These are phyloP conservation scores for Tenthredo scrophulariae DNA, from an alignment of 2,888 invertebrate species.

Conservation along the genomic window DNA sequence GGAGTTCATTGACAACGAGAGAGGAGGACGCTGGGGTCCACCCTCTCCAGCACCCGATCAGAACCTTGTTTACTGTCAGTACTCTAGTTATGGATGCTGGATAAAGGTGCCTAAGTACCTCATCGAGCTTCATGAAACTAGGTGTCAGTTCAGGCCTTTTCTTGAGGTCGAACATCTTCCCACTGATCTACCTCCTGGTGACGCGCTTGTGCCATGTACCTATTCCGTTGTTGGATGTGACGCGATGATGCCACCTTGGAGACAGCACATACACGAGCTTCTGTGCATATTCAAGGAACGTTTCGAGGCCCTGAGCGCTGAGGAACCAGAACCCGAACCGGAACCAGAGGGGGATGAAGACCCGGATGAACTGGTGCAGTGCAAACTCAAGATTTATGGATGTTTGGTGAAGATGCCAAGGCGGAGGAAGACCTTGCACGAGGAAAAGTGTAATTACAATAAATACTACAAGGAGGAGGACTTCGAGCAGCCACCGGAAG, in stretches of 20 bases:
- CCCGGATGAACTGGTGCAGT: conserved; percentile 67
- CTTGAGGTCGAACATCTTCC: conserved; percentile 67
- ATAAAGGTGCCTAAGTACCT: conserved; percentile 65
- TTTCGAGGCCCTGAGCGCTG: conserved; percentile 22
- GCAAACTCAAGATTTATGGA: conserved; percentile 66
- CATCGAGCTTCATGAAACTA: conserved; percentile 65
- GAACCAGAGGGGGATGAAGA: conserved; percentile 58
- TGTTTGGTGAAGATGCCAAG: conserved; percentile 70
- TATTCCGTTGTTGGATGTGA: conserved; percentile 68
- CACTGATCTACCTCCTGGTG: conserved; percentile 63
- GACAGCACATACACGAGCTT: conserved; percentile 67
- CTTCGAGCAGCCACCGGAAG: conserved; percentile 31
- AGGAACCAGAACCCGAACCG: background rate
- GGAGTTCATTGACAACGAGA: conserved; percentile 66
- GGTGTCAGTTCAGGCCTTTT: conserved; percentile 72
- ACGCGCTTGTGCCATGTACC: conserved; percentile 63
- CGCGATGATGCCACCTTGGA: conserved; percentile 66
- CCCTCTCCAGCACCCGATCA: conserved; percentile 61
- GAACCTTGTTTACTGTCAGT: conserved; percentile 66
- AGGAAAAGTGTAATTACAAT: conserved; percentile 67
- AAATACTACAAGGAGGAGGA: conserved; percentile 50
- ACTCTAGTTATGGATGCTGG: conserved; percentile 68
- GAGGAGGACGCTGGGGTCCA: conserved; percentile 56
- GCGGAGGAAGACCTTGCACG: conserved; percentile 65
- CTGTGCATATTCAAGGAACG: conserved; percentile 68